Conservation (phyloP, 2,888 invertebrate genomes). For the Caenorhabditis virilis region DNA sequence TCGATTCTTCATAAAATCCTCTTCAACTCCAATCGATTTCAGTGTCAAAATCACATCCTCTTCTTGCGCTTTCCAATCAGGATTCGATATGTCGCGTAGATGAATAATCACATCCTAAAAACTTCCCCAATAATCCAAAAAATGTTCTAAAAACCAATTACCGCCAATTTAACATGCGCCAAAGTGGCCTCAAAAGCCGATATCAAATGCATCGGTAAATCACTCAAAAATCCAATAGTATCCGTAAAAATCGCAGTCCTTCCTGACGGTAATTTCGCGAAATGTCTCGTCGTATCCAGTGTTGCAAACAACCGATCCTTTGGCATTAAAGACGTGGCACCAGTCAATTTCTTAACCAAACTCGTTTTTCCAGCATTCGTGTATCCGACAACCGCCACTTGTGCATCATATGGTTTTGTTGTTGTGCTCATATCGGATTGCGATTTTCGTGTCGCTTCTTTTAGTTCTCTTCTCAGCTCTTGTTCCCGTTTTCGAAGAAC, state of each 20-base stretch:
- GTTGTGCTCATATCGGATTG: not conserved
- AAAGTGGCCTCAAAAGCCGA: slow-evolving; percentile 82
- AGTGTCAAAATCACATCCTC: slow-evolving; percentile 78
- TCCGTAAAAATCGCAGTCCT: slow-evolving; percentile 79
- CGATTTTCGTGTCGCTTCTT: slow-evolving; percentile 23
- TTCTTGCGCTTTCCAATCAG: slow-evolving; percentile 77
- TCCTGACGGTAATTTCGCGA: slow-evolving; percentile 71
- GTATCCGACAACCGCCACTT: slow-evolving; percentile 54
- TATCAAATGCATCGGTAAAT: slow-evolving; percentile 80
- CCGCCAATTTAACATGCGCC: slow-evolving; percentile 80
- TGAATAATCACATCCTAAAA: slow-evolving; percentile 80
- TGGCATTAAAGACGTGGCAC: slow-evolving; percentile 76
- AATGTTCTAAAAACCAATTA: slow-evolving; percentile 52
- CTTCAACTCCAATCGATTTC: slow-evolving; percentile 53
- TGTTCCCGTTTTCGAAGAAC: slow-evolving; percentile 60
- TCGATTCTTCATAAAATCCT: slow-evolving; percentile 41
- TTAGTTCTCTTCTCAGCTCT: slow-evolving; percentile 54
- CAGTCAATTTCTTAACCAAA: slow-evolving; percentile 73
- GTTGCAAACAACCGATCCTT: slow-evolving; percentile 83
- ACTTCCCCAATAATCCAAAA: not conserved
- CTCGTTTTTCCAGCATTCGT: slow-evolving; percentile 66
- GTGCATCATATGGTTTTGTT: slow-evolving; percentile 23
- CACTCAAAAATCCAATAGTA: slow-evolving; percentile 84
- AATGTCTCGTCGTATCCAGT: slow-evolving; percentile 82
- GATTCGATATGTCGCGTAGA: slow-evolving; percentile 80